These are phyloP conservation scores for Oreochromis aureus DNA, from an alignment of 2,113 vertebrate genomes.

Conservation along the genomic window DNA sequence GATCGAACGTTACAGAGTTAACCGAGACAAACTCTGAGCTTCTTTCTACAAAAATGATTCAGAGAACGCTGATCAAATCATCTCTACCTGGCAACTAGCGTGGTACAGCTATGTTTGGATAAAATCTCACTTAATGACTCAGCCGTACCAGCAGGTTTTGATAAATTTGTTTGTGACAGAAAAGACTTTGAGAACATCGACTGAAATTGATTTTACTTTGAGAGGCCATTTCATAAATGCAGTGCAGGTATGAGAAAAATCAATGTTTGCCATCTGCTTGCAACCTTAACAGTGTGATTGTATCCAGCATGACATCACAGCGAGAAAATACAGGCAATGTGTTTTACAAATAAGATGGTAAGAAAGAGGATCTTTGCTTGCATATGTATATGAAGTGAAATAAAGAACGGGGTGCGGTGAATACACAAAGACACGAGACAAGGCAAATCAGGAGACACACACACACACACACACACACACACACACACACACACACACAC, in stretches of 20 bases:
- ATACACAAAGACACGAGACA: neutral
- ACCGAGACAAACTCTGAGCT: neutral
- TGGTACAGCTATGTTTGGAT: neutral
- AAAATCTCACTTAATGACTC: conserved; percentile 9
- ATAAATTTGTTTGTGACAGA: conserved; percentile 23
- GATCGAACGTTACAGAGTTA: neutral
- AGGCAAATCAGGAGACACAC: neutral
- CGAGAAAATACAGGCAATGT: neutral
- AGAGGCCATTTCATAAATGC: conserved; percentile 48
- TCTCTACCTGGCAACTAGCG: neutral
- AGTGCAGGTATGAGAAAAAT: conserved; percentile 30
- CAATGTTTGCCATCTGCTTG: conserved; percentile 26
- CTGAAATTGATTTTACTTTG: conserved; percentile 49
- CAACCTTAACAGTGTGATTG: neutral
- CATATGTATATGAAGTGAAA: neutral
- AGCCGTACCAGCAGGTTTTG: neutral
- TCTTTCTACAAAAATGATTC: neutral
- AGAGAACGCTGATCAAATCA: neutral
- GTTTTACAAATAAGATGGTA: neutral
- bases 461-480: rapidly evolving
- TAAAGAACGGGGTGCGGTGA: neutral
- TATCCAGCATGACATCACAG: neutral
- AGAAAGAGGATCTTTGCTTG: neutral
- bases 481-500: no score
- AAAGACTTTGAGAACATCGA: conserved; percentile 33